A percentile compares a stretch with the other conserved stretches of the same genome.
phyloP scores from a whole-genome alignment of 2,888 invertebrate genomes.

The Drosophila kambysellisi region DNA sequence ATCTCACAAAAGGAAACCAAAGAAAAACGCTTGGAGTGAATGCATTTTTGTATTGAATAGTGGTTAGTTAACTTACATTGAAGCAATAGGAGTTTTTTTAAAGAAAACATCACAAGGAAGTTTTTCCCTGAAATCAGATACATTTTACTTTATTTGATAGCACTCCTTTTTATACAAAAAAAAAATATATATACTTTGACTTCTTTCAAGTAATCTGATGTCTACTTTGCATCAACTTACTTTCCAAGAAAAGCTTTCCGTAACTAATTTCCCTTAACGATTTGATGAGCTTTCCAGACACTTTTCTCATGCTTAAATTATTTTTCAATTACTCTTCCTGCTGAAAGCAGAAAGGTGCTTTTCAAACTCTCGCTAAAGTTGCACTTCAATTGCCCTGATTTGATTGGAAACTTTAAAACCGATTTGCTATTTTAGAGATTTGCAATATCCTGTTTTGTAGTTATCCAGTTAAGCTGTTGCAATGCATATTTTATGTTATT shows the following conservation, averaged over 20 bases:
- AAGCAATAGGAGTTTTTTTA: neutral
- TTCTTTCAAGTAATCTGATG: neutral
- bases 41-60: neutral
- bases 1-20: neutral
- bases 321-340: neutral
- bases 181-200: neutral
- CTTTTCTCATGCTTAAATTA: neutral
- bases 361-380: neutral
- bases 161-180: neutral
- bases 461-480: slow-evolving; percentile 58
- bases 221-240: neutral
- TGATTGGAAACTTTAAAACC: slow-evolving; percentile 8
- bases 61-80: too few species aligned
- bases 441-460: slow-evolving; percentile 53
- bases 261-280: neutral
- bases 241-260: neutral
- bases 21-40: neutral
- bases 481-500: slow-evolving; percentile 67
- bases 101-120: neutral
- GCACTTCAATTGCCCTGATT: slow-evolving; percentile 10
- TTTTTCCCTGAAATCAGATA: neutral
- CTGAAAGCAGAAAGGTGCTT: neutral
- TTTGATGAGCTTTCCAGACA: neutral
- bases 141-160: neutral
- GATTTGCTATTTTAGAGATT: slow-evolving; percentile 29